phyloP scores from a whole-genome alignment of 2,113 vertebrate genomes.

The Desmodus rotundus region DNA sequence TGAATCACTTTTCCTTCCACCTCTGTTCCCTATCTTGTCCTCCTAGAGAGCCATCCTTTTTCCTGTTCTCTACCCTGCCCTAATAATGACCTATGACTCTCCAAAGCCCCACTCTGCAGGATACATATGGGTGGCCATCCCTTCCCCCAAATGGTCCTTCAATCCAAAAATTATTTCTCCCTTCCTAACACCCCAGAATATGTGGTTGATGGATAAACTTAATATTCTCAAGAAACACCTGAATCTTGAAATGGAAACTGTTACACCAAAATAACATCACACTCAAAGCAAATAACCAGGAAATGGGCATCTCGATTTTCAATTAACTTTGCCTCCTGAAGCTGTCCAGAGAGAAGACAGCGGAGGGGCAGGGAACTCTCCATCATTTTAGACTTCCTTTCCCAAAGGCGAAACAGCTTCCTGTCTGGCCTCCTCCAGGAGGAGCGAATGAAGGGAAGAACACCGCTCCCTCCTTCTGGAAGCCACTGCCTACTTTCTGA shows the following conservation, averaged over 20 bases:
- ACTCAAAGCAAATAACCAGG: constrained; percentile 28
- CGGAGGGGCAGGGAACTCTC: background rate
- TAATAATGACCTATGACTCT: background rate
- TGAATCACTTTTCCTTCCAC: background rate
- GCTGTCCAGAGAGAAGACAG: background rate
- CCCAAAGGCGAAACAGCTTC: background rate
- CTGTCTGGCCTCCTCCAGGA: background rate
- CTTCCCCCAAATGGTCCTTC: background rate
- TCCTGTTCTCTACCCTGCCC: background rate
- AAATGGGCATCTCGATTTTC: background rate
- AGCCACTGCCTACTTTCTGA: background rate
- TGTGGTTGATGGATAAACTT: background rate
- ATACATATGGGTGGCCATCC: background rate
- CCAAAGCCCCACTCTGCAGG: background rate
- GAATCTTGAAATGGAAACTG: background rate
- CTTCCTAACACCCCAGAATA: background rate
- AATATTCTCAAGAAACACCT: background rate
- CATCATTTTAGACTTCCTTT: background rate
- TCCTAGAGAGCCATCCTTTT: background rate
- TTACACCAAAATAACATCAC: constrained; percentile 7
- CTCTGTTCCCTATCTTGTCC: background rate
- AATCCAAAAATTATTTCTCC: constrained; percentile 14
- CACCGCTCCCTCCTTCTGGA: background rate
- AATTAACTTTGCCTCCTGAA: background rate
- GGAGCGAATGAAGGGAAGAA: background rate